phyloP scores from a whole-genome alignment of 1,140 invertebrate genomes.

The Cryptotermes secundus region DNA sequence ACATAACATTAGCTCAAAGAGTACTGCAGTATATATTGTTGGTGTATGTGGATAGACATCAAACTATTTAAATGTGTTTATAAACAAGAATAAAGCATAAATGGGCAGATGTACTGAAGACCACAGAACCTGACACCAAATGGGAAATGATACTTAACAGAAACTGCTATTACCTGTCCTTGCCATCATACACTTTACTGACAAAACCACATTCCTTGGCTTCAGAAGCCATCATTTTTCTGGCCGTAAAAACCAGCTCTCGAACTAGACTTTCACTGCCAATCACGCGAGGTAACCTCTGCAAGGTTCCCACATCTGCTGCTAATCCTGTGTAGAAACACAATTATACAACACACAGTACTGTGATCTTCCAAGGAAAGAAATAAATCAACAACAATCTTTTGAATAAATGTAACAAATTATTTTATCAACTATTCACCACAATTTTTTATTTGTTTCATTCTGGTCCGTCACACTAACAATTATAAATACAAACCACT shows the following conservation, averaged over 20 bases:
- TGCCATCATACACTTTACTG: conserved; percentile 68
- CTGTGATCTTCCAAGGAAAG: no score
- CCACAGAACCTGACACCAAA: background rate
- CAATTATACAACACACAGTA: background rate
- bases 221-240: conserved; percentile 80
- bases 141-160: background rate
- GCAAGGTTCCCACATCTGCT: conserved; percentile 92
- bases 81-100: no score
- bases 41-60: no score
- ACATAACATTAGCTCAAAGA: no score
- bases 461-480: no score
- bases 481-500: no score
- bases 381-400: background rate
- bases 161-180: conserved; percentile 57
- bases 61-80: no score
- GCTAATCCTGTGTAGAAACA: conserved; percentile 63
- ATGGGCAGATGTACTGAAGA: no score
- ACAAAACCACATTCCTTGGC: conserved; percentile 75
- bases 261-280: conserved; percentile 84
- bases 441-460: no score
- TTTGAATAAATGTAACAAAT: no score
- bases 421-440: no score
- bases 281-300: conserved; percentile 90
- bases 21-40: no score
- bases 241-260: conserved; percentile 84